phyloP scores from a whole-genome alignment of 2,113 vertebrate genomes.

The Tupaia chinensis region DNA sequence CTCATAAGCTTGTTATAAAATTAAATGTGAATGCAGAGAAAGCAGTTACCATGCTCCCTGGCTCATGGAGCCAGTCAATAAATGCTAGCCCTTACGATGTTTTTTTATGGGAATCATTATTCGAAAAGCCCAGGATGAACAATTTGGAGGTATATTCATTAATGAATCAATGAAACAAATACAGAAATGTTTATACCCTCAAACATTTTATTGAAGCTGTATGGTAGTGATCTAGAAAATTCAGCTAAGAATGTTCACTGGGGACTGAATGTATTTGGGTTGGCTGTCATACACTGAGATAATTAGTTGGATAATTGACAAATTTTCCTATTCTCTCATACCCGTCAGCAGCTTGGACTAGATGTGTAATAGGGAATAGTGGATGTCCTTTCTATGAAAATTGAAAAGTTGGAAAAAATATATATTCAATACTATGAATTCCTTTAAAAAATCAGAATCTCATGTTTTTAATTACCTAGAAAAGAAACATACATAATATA shows the following conservation, averaged over 20 bases:
- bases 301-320: conserved; percentile 72
- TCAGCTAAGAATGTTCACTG: conserved; percentile 54
- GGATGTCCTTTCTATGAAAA: neutral
- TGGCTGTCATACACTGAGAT: conserved; percentile 56
- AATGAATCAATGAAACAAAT: conserved; percentile 67
- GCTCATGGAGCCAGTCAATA: conserved; percentile 11
- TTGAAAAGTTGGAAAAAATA: neutral
- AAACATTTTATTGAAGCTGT: conserved; percentile 12
- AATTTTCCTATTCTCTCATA: conserved; percentile 39
- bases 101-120: conserved; percentile 52
- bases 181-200: conserved; percentile 46
- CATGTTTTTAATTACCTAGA: neutral
- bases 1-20: conserved; percentile 43
- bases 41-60: neutral
- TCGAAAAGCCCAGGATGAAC: neutral
- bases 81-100: neutral
- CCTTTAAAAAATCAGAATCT: neutral
- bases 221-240: conserved; percentile 47
- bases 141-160: conserved; percentile 18
- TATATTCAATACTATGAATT: neutral
- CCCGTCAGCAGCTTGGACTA: conserved; percentile 21
- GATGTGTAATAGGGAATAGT: neutral
- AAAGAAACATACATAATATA: neutral
- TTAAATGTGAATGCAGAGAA: conserved; percentile 61
- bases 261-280: conserved; percentile 49